Evolutionary conservation across 2,888 invertebrate genomes (phyloP), one percentile per base, ranked within the genome.

Genomic region (Phortica magna): DNA sequence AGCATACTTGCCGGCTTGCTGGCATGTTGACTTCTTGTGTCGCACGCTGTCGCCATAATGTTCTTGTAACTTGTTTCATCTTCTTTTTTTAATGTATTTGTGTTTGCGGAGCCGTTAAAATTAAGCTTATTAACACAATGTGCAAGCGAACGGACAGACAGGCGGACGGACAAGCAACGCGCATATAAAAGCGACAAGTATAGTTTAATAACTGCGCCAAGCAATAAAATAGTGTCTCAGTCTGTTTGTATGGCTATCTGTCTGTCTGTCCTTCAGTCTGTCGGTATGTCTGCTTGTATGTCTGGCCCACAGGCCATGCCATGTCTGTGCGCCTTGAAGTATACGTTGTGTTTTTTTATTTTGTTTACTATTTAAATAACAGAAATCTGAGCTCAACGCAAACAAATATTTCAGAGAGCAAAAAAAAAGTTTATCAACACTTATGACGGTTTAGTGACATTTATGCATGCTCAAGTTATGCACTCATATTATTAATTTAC

Each of bases 71-170:
- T 64, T 31, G 17, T 31, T 31, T 31, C 31, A 10, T 10, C 31
- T 22, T 48, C 2, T 14, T 9, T 48, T 48, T 48, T 48, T 48
- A 48, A 12, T 48, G 59, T 59, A 19, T 59, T 9, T 59, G 22
- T 31, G 9, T 31, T 64, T 31, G 59, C 59, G 19, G 2, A 31
- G 64, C 39, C 64, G 39, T 64, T 22, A 64, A 64, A 64, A 64
- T 64, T 64, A 64, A 64, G 64, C 64, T 64, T 64, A 64, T 64
- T 64, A 64, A 64, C 64, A 64, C 64, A 64, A 31, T 64, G 64
- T 64, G 31, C 39, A 17, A 10, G n/a, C n/a, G n/a, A n/a, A n/a
- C n/a, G n/a, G n/a, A n/a, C n/a, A n/a, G n/a, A n/a, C n/a, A n/a
- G n/a, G n/a, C n/a, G 14, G 19, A 31, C 31, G 3, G 31, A 31